Evolutionary conservation across 2,113 vertebrate species (phyloP).

Genomic region (Passer montanus): DNA sequence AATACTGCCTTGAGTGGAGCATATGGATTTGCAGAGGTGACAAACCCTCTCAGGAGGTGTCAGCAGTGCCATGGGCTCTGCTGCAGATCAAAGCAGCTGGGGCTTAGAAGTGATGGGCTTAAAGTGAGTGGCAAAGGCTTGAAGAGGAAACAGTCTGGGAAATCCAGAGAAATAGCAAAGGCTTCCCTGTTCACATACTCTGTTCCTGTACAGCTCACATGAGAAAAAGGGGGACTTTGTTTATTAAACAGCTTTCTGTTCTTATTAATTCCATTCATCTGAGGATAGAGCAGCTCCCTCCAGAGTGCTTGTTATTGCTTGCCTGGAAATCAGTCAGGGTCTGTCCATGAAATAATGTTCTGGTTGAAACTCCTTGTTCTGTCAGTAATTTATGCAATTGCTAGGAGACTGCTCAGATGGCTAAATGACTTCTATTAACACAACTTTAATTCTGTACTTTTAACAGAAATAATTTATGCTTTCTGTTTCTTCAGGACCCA

Average conservation of each 20-base stretch:
- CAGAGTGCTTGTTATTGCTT: not conserved
- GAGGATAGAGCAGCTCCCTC: not conserved
- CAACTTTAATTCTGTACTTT: slow-evolving; percentile 35
- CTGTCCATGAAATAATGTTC: slow-evolving; percentile 1
- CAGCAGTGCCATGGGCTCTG: not conserved
- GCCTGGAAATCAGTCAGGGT: not conserved
- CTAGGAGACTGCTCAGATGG: not conserved
- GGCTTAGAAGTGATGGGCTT: not conserved
- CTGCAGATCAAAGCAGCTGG: not conserved
- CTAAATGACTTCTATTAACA: slow-evolving; percentile 40
- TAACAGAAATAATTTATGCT: not conserved
- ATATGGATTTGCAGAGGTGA: not conserved
- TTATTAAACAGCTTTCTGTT: slow-evolving; percentile 19
- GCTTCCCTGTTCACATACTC: not conserved
- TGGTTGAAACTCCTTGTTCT: slow-evolving; percentile 13
- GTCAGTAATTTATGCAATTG: slow-evolving; percentile 36
- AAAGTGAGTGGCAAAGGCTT: not conserved
- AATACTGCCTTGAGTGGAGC: not conserved
- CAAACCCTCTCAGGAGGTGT: not conserved
- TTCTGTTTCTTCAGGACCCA: not conserved
- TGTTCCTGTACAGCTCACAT: not conserved
- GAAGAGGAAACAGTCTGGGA: not conserved
- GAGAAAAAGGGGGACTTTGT: not conserved
- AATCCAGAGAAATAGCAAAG: not conserved
- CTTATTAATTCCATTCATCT: not conserved